Base-by-base conservation (phyloP, 1,140 invertebrate species). In the Platyscapa corneri region DNA sequence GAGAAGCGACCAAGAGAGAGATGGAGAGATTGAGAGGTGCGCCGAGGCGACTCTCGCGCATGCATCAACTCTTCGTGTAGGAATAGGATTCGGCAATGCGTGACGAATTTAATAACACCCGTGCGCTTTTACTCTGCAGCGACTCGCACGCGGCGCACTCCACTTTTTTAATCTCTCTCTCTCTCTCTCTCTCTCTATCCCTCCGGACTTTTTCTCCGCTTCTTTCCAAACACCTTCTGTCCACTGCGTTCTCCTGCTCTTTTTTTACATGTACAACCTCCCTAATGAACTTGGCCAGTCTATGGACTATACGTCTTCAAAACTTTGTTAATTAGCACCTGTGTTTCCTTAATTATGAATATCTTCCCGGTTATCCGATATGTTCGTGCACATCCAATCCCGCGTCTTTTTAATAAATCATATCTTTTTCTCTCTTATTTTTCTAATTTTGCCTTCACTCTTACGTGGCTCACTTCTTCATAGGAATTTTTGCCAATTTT, bases 31-130 rank as follows among this genome's bases (percentile, higher is more conserved):
- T 12, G 42, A 46, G 42, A 46, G 42, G 6, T 46, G 12, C 5
- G 42, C 5, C 5, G 8, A 53, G 12, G 46, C 64, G 85, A 87
- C 86, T 86, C 74, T 77, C 74, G 49, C 53, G 83, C 83, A 86
- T 89, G 87, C 87, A 89, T 89, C 88, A 90, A 89, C 89, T 88
- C 80, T 88, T 88, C 84, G 82, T 46, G 6, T 34, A 32, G 20
- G 86, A 86, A 86, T 88, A 87, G 86, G 82, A 86, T 86, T 87
- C 88, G 87, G 87, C 87, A 89, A 90, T 85, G 87, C 89, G 88
- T 88, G 88, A 89, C 89, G 88, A 88, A 89, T 89, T 90, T 89
- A 89, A 89, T 89, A 89, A 88, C 88, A 88, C 86, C 85, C 82
- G 82, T n/a, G 39, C 32, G n/a, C n/a, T n/a, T n/a, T n/a, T n/a